phyloP scores from a whole-genome alignment of 1,140 invertebrate genomes.

The Leptonema lineaticorne region DNA sequence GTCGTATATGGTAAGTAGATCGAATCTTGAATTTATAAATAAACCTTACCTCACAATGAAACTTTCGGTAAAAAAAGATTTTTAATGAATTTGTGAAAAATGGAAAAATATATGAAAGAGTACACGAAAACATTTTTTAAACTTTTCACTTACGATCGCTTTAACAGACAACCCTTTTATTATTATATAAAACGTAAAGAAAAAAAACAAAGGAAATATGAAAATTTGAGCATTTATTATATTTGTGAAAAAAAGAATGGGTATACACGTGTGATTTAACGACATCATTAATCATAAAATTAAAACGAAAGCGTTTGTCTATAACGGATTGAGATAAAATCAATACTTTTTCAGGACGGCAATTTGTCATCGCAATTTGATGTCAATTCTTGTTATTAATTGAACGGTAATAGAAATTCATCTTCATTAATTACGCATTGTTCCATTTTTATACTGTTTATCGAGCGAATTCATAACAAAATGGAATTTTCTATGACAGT shows the following conservation, averaged over 20 bases:
- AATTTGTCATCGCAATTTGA: conserved; percentile 11
- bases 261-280: neutral
- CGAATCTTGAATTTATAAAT: too few species aligned
- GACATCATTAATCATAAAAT: conserved; percentile 9
- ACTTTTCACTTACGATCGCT: too few species aligned
- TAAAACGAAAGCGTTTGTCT: neutral
- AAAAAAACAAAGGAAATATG: neutral
- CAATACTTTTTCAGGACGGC: neutral
- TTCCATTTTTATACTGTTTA: conserved; percentile 11
- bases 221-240: neutral
- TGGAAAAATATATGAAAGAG: too few species aligned
- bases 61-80: too few species aligned
- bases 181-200: too few species aligned
- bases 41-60: too few species aligned
- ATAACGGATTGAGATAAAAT: conserved; percentile 3
- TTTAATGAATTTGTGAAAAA: too few species aligned
- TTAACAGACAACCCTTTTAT: too few species aligned
- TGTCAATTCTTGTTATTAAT: conserved; percentile 3
- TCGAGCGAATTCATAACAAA: too few species aligned
- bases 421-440: conserved; percentile 4
- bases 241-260: neutral
- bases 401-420: neutral
- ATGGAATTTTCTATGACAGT: too few species aligned
- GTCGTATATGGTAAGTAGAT: too few species aligned
- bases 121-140: too few species aligned